A percentile compares a stretch with the other conserved stretches of the same genome.
Conservation (phyloP, 2,113 vertebrate species). For the Empidonax alnorum region DNA sequence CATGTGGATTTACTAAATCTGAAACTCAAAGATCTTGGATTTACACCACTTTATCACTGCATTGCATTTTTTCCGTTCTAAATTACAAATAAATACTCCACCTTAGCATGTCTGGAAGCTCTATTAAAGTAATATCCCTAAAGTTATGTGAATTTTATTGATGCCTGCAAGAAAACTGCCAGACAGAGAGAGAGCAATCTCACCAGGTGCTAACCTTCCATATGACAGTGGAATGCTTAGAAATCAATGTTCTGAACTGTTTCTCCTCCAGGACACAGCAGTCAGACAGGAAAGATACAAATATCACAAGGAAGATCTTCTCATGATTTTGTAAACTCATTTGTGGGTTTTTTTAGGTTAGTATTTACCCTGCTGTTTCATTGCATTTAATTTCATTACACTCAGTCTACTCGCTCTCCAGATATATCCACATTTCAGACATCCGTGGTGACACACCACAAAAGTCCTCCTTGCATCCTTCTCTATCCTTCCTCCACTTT, state of each 20-base stretch:
- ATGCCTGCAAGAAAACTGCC: not conserved
- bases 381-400: not conserved
- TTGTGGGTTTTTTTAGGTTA: not conserved
- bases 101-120: not conserved
- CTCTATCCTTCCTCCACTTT: not conserved
- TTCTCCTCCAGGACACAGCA: not conserved
- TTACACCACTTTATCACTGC: not conserved
- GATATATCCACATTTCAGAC: not conserved
- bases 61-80: not conserved
- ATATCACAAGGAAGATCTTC: not conserved
- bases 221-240: not conserved
- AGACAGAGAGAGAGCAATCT: not conserved
- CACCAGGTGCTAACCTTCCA: not conserved
- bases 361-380: not conserved
- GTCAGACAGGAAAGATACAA: not conserved
- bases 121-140: not conserved
- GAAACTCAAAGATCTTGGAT: not conserved
- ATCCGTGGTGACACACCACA: not conserved
- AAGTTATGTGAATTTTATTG: not conserved
- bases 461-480: not conserved
- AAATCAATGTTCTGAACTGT: not conserved
- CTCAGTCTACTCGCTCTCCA: rapidly evolving
- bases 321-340: not conserved
- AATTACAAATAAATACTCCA: not conserved
- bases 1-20: not conserved